Evolutionary conservation across 2,797 vertebrate genomes (phyloP).

Genomic region (Tokudaia tokunoshimensis): DNA sequence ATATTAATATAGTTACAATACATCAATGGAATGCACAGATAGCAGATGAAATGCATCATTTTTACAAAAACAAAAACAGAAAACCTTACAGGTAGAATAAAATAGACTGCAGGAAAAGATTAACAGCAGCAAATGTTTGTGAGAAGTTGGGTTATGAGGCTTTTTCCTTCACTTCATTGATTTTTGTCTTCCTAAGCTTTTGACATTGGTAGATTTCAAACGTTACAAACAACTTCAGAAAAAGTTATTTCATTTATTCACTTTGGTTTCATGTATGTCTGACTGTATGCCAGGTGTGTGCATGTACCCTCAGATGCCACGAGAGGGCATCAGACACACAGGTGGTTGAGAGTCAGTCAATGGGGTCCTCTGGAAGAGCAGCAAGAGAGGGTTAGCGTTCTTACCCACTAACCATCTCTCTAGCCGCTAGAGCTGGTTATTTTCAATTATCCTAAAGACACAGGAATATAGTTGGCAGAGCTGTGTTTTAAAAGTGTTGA

Average conservation of each 20-base stretch:
- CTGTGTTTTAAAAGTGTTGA: background rate
- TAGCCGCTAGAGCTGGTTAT: background rate
- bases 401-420: background rate
- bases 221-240: background rate
- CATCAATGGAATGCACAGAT: background rate
- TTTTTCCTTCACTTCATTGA: background rate
- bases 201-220: constrained; percentile 33
- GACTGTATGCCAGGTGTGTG: background rate
- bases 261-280: background rate
- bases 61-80: background rate
- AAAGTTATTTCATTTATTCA: background rate
- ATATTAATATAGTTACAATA: background rate
- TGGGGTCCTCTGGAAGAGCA: background rate
- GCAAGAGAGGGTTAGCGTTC: background rate
- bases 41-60: background rate
- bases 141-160: background rate
- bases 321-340: background rate
- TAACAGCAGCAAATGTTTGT: background rate
- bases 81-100: constrained; percentile 9
- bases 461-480: background rate
- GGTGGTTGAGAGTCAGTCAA: background rate
- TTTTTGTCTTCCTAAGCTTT: constrained; percentile 18
- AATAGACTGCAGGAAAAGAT: background rate
- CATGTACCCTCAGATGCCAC: background rate
- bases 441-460: background rate